These are phyloP conservation scores for Metaphire vulgaris DNA, from an alignment of 1,140 invertebrate species.

Conservation along the genomic window DNA sequence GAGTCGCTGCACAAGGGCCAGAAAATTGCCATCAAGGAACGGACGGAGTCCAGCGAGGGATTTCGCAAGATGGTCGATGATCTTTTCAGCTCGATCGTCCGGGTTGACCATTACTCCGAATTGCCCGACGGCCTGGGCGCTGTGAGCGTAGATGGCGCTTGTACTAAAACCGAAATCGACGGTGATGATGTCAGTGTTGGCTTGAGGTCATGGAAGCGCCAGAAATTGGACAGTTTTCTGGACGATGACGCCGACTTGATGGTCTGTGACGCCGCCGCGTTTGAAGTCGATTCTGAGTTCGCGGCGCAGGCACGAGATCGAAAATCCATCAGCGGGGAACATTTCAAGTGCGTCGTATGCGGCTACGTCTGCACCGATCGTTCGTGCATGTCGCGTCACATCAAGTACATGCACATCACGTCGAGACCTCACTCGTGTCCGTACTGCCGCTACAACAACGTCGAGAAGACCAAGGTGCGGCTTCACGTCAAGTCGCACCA, in stretches of 20 bases:
- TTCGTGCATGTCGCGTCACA: slow-evolving; percentile 24
- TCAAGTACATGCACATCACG: slow-evolving; percentile 25
- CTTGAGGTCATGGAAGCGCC: background rate
- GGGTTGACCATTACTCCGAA: background rate
- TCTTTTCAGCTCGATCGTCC: slow-evolving; percentile 10
- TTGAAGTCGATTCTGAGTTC: background rate
- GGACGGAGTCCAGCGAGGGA: background rate
- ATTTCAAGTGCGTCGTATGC: slow-evolving; percentile 18
- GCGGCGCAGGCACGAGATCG: background rate
- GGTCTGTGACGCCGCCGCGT: background rate
- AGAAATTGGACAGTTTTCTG: too few relatives aligned
- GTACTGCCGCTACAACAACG: slow-evolving; percentile 22
- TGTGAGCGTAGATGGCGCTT: background rate
- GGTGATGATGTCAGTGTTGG: background rate
- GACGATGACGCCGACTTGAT: too few relatives aligned
- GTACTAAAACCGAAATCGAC: background rate
- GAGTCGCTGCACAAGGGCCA: slow-evolving; percentile 5
- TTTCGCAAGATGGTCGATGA: slow-evolving; percentile 7
- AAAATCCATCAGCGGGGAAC: background rate
- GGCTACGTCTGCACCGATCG: slow-evolving; percentile 18
- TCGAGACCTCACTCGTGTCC: slow-evolving; percentile 22
- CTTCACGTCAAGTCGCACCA: slow-evolving; percentile 17
- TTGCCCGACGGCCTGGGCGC: too few relatives aligned
- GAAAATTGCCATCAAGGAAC: slow-evolving; percentile 3
- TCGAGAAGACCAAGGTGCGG: slow-evolving; percentile 27